phyloP scores from a whole-genome alignment of 2,888 invertebrate species.

The Eilema sororculum region DNA sequence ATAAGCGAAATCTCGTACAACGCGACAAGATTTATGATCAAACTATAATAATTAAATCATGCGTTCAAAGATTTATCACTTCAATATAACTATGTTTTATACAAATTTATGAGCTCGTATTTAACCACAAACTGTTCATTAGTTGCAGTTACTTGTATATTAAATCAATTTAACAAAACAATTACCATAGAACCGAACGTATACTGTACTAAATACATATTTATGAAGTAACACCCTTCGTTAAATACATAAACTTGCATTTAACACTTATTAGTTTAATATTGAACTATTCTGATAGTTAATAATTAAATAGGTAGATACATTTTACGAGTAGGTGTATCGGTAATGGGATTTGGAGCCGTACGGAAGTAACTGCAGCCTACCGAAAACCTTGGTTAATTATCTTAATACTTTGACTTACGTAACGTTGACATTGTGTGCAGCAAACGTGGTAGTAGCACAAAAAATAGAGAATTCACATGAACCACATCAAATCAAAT shows the following conservation, averaged over 20 bases:
- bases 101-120: slow-evolving; percentile 29
- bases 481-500: too few species aligned
- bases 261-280: slow-evolving; percentile 9
- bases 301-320: not conserved
- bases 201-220: slow-evolving; percentile 60
- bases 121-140: slow-evolving; percentile 35
- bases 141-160: slow-evolving; percentile 32
- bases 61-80: slow-evolving; percentile 11
- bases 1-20: not conserved
- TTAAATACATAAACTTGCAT: slow-evolving; percentile 39
- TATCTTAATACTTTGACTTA: not conserved
- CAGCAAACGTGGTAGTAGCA: too few species aligned
- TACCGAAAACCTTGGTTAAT: not conserved
- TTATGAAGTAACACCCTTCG: slow-evolving; percentile 54
- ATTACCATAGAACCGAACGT: slow-evolving; percentile 41
- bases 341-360: not conserved
- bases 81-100: slow-evolving; percentile 14
- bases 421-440: too few species aligned
- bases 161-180: slow-evolving; percentile 52
- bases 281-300: slow-evolving; percentile 31
- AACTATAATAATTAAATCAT: slow-evolving; percentile 10
- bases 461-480: too few species aligned
- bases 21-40: slow-evolving; percentile 11
- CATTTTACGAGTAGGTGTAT: not conserved
- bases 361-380: not conserved